phyloP scores from a whole-genome alignment of 2,888 invertebrate genomes.

The Bombyx huttoni region DNA sequence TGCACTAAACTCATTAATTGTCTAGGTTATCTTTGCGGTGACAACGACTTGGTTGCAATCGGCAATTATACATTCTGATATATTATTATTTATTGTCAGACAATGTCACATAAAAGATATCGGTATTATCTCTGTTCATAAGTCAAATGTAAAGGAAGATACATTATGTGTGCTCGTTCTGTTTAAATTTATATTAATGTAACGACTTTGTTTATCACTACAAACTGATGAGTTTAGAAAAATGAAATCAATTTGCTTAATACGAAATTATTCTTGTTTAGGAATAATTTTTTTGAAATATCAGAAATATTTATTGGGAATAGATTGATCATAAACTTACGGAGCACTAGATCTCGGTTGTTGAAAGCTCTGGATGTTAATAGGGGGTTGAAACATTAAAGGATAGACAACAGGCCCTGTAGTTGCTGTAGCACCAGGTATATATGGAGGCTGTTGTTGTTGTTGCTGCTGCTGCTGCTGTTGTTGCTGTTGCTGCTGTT shows the following conservation, averaged over 20 bases:
- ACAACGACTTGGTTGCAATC: not conserved
- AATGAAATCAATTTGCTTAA: too few relatives aligned
- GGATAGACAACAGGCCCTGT: constrained; percentile 55
- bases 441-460: constrained; percentile 48
- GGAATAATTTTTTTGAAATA: too few relatives aligned
- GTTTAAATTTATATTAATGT: too few relatives aligned
- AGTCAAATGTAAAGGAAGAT: not conserved
- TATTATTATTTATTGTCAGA: not conserved
- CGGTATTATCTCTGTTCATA: not conserved
- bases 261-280: too few relatives aligned
- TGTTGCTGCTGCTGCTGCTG: constrained; percentile 10
- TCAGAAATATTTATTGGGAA: too few relatives aligned
- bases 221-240: too few relatives aligned
- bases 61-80: not conserved
- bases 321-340: constrained; percentile 20
- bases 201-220: too few relatives aligned
- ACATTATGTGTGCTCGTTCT: not conserved
- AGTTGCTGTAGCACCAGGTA: constrained; percentile 38
- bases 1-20: not conserved
- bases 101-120: not conserved
- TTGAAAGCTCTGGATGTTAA: constrained; percentile 50
- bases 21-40: not conserved
- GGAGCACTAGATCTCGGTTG: constrained; percentile 48
- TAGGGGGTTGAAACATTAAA: constrained; percentile 47
- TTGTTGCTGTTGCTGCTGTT: not conserved